These are phyloP conservation scores for Pteromalus puparum DNA, from an alignment of 1,140 invertebrate species.

Conservation along the genomic window DNA sequence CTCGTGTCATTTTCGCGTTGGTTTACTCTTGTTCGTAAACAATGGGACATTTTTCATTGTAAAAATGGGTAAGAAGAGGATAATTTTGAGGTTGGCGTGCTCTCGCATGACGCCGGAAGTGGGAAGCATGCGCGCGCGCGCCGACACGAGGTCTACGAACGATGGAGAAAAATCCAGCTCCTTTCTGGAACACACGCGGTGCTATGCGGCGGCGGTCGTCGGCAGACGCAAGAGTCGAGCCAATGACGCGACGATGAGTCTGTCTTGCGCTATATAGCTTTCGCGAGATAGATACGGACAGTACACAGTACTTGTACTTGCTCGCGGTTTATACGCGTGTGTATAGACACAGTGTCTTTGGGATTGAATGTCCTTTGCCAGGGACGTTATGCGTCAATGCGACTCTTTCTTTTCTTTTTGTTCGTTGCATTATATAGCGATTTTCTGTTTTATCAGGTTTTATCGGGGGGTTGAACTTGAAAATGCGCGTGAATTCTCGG, in stretches of 20 bases:
- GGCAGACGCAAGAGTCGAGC: not conserved
- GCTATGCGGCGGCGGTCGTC: not conserved
- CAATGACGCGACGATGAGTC: not conserved
- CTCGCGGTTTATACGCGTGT: not conserved
- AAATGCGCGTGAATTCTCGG: too few relatives aligned
- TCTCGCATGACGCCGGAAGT: not conserved
- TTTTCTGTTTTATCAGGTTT: too few relatives aligned
- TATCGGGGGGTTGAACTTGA: too few relatives aligned
- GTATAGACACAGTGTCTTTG: not conserved
- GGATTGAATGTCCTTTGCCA: too few relatives aligned
- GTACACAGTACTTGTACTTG: not conserved
- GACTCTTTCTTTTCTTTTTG: too few relatives aligned
- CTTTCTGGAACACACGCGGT: conserved; percentile 3
- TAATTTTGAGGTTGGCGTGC: not conserved
- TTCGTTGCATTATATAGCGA: too few relatives aligned
- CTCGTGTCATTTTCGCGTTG: not conserved
- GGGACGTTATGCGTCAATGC: too few relatives aligned
- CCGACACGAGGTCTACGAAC: not conserved
- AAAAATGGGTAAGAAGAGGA: not conserved
- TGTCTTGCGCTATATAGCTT: not conserved
- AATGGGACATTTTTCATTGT: too few relatives aligned
- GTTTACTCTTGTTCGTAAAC: too few relatives aligned
- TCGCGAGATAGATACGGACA: not conserved
- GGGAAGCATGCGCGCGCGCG: not conserved
- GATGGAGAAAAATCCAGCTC: not conserved